These are phyloP conservation scores for Aspidiotus rigidus DNA, from an alignment of 2,888 invertebrate species.

Conservation along the genomic window DNA sequence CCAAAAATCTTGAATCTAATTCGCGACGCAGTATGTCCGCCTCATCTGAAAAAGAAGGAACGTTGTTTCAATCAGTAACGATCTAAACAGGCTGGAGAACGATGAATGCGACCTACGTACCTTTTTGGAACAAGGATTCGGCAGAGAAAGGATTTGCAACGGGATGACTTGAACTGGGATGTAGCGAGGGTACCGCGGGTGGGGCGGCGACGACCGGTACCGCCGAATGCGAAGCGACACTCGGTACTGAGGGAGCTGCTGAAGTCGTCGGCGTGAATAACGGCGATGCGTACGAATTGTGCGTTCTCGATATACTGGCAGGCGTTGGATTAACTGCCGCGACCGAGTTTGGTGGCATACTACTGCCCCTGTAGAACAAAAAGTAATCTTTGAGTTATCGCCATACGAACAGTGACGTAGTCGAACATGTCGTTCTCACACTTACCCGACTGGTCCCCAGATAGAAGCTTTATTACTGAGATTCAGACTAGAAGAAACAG, in stretches of 20 bases:
- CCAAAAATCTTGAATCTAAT: constrained; percentile 80
- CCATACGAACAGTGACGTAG: constrained; percentile 19
- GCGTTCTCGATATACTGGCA: constrained; percentile 34
- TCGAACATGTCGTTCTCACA: neutral
- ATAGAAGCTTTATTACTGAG: constrained; percentile 46
- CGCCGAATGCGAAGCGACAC: constrained; percentile 42
- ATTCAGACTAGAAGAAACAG: constrained; percentile 53
- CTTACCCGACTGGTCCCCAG: constrained; percentile 41
- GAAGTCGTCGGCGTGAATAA: constrained; percentile 58
- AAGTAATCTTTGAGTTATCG: neutral
- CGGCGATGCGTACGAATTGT: constrained; percentile 53
- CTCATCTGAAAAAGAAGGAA: constrained; percentile 50
- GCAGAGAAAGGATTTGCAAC: constrained; percentile 80
- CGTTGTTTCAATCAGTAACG: neutral
- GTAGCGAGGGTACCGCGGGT: constrained; percentile 39
- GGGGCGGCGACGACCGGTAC: constrained; percentile 42
- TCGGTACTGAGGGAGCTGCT: constrained; percentile 24
- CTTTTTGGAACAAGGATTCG: constrained; percentile 75
- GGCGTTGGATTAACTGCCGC: constrained; percentile 44
- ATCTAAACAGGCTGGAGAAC: no score
- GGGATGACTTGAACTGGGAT: constrained; percentile 41
- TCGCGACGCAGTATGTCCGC: constrained; percentile 80
- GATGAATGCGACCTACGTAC: neutral
- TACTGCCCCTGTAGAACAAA: neutral
- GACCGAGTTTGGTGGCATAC: constrained; percentile 42